Percentiles rank a stretch among this genome's conserved stretches.
Evolutionary conservation across 2,888 invertebrate genomes (phyloP).

Genomic region (Caenorhabditis sinica): DNA sequence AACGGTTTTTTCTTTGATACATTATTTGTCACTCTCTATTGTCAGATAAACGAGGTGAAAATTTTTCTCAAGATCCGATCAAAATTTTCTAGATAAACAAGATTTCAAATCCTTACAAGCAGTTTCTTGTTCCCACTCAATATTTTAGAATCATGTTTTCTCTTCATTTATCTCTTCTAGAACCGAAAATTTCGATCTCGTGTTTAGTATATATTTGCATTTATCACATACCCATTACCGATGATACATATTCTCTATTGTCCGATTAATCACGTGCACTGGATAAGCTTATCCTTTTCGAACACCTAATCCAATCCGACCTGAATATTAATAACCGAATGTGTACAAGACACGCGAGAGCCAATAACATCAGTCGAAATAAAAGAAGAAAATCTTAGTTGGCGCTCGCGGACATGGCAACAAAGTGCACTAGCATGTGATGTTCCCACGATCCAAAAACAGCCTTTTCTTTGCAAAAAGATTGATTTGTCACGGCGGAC

Average conservation of each 20-base stretch:
- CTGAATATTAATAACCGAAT: conserved; percentile 27
- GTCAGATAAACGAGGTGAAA: too few species aligned
- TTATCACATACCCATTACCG: background rate
- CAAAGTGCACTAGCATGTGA: conserved; percentile 55
- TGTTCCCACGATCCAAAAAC: conserved; percentile 52
- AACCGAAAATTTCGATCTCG: too few species aligned
- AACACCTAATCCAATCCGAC: conserved; percentile 31
- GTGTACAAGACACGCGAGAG: conserved; percentile 4
- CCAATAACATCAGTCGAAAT: conserved; percentile 1
- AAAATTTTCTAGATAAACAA: too few species aligned
- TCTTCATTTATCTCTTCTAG: too few species aligned
- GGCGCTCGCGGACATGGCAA: background rate
- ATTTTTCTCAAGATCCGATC: too few species aligned
- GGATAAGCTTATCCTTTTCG: conserved; percentile 33
- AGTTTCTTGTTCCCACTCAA: too few species aligned
- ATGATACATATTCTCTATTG: conserved; percentile 16
- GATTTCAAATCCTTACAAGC: too few species aligned
- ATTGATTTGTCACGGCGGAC: conserved; percentile 49
- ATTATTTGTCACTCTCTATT: background rate
- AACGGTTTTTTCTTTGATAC: background rate
- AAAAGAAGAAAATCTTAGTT: conserved; percentile 20
- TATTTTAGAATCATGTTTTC: too few species aligned
- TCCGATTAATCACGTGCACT: conserved; percentile 13
- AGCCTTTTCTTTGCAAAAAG: conserved; percentile 10
- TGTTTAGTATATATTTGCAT: background rate